A percentile compares a stretch with the other conserved stretches of the same genome.
Evolutionary conservation across 2,888 invertebrate genomes (phyloP).

Genomic region (Prosapia bicincta): DNA sequence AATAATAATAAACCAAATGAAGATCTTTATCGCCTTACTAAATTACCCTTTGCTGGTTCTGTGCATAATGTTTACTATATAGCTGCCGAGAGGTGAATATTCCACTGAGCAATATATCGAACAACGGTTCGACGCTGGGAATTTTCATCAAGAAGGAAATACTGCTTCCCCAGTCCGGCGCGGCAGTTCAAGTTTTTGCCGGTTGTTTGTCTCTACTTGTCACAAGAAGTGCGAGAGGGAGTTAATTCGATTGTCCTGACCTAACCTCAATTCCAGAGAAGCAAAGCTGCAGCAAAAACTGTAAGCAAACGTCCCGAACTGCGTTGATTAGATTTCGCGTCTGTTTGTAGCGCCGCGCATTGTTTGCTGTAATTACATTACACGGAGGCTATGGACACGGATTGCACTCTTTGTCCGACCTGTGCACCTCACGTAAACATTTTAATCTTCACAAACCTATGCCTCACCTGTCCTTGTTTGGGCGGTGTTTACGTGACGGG

Average conservation of each 20-base stretch:
- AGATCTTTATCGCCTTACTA: too few relatives aligned
- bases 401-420: background rate
- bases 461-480: too few relatives aligned
- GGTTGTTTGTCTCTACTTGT: background rate
- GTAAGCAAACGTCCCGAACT: background rate
- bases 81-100: too few relatives aligned
- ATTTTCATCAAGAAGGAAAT: background rate
- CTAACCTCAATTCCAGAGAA: background rate
- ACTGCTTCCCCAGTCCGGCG: background rate
- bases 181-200: background rate
- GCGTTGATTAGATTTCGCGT: background rate
- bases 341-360: background rate
- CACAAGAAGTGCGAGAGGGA: background rate
- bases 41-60: too few relatives aligned
- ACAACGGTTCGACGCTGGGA: too few relatives aligned
- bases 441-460: too few relatives aligned
- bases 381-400: background rate
- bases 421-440: too few relatives aligned
- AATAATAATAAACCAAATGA: too few relatives aligned
- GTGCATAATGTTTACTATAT: too few relatives aligned
- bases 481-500: too few relatives aligned
- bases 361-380: background rate
- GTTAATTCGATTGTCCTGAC: background rate
- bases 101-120: too few relatives aligned
- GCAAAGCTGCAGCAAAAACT: background rate